phyloP scores from a whole-genome alignment of 37 sponge, comb jelly and placozoan species.

The Theonella swinhoei region DNA sequence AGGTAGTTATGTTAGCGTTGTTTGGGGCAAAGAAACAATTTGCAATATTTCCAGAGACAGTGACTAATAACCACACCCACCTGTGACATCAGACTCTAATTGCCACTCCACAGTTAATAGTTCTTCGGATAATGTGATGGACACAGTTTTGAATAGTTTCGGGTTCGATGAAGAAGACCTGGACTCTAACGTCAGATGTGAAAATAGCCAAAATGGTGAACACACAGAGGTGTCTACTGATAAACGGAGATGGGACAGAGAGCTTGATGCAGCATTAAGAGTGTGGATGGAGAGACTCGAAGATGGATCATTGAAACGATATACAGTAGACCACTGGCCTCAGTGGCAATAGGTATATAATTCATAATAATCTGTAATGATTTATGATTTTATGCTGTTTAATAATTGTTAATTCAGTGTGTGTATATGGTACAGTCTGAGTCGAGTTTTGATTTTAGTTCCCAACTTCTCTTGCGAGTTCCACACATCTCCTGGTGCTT shows the following conservation, averaged over 20 bases:
- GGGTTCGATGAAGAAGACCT: neutral
- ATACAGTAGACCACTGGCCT: conserved; percentile 45
- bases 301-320: conserved; percentile 50
- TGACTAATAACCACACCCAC: too few relatives aligned
- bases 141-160: neutral
- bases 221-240: neutral
- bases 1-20: conserved; percentile 9
- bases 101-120: too few relatives aligned
- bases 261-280: neutral
- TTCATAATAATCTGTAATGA: neutral
- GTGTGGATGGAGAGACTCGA: conserved; percentile 57
- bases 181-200: neutral
- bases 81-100: too few relatives aligned
- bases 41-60: conserved; percentile 23
- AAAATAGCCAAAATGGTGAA: neutral
- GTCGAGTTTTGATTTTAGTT: conserved; percentile 29
- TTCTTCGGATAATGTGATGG: neutral
- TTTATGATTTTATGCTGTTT: too few relatives aligned
- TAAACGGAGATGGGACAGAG: neutral
- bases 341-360: neutral
- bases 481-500: conserved; percentile 38
- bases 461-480: conserved; percentile 63
- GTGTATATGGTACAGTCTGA: too few relatives aligned
- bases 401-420: too few relatives aligned
- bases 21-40: conserved; percentile 40